A percentile compares a stretch with the other conserved stretches of the same genome.
Evolutionary conservation across 2,797 vertebrate genomes (phyloP).

Genomic region (Micropoecilia bifurca): DNA sequence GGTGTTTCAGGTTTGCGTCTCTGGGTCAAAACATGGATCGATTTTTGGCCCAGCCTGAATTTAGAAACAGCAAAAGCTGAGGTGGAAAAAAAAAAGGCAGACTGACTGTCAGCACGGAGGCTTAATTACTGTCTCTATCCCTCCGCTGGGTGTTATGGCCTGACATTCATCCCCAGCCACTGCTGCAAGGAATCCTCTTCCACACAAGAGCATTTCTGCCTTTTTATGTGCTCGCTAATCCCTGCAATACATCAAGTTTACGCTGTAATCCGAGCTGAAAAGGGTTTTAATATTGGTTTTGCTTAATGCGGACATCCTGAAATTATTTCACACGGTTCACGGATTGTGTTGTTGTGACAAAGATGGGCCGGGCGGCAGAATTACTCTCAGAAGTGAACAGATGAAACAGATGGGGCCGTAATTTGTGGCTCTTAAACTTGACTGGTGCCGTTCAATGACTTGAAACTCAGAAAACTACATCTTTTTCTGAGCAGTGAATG

Average conservation of each 20-base stretch:
- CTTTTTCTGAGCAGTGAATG: not conserved
- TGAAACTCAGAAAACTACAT: not conserved
- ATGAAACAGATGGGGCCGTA: not conserved
- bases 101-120: constrained; percentile 65
- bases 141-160: constrained; percentile 54
- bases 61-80: constrained; percentile 51
- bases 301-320: constrained; percentile 13
- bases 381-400: not conserved
- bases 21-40: not conserved
- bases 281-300: constrained; percentile 8
- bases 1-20: not conserved
- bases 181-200: constrained; percentile 58
- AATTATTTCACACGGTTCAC: constrained; percentile 5
- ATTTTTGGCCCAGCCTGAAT: constrained; percentile 42
- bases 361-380: not conserved
- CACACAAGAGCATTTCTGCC: constrained; percentile 33
- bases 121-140: constrained; percentile 74
- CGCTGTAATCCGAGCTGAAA: constrained; percentile 45
- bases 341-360: constrained; percentile 5
- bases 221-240: constrained; percentile 49
- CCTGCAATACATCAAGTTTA: constrained; percentile 33
- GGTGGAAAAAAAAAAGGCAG: constrained; percentile 50
- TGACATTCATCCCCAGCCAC: constrained; percentile 63
- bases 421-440: not conserved
- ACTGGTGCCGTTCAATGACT: not conserved